phyloP scores from a whole-genome alignment of 2,797 vertebrate genomes.

The Falco concolor region DNA sequence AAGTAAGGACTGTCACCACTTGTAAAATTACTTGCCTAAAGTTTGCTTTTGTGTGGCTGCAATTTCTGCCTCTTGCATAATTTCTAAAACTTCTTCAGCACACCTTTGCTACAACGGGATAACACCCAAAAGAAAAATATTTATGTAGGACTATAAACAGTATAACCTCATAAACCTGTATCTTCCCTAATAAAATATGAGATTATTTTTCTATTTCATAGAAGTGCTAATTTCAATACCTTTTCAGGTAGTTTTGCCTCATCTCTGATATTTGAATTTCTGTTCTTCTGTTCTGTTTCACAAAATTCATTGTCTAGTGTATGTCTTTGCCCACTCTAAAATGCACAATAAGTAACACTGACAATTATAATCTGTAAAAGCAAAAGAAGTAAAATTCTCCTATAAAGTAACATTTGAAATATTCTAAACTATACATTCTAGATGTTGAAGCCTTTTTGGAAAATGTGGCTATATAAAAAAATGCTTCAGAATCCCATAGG shows the following conservation, averaged over 20 bases:
- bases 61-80: slow-evolving; percentile 29
- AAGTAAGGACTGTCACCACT: neutral
- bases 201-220: neutral
- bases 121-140: neutral
- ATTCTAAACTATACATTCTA: neutral
- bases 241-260: neutral
- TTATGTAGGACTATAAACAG: neutral
- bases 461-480: neutral
- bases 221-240: neutral
- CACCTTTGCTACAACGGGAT: slow-evolving; percentile 60
- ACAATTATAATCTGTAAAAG: neutral
- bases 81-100: slow-evolving; percentile 59
- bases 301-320: neutral
- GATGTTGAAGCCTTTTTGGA: neutral
- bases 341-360: neutral
- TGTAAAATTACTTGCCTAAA: slow-evolving; percentile 71
- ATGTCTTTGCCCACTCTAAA: neutral
- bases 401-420: neutral
- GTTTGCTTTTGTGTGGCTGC: slow-evolving; percentile 36
- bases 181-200: neutral
- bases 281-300: neutral
- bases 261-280: neutral
- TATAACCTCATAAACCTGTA: neutral
- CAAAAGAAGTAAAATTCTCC: neutral
- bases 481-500: neutral